These are phyloP conservation scores for Setophaga kirtlandii DNA, from an alignment of 2,113 vertebrate genomes.

Conservation along the genomic window DNA sequence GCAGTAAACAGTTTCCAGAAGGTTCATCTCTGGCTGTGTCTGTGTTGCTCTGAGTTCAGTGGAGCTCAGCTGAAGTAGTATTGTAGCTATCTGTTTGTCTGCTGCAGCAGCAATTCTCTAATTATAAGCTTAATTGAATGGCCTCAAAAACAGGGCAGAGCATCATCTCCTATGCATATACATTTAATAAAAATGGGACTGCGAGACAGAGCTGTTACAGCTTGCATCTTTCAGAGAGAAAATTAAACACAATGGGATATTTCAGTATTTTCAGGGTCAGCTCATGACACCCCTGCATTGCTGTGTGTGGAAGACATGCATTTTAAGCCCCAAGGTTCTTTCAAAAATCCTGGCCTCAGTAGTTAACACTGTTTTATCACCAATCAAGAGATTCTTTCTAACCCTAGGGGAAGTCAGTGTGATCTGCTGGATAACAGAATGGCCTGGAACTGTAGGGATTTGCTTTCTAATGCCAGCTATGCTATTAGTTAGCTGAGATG, in stretches of 20 bases:
- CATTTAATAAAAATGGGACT: slow-evolving; percentile 5
- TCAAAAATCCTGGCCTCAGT: neutral
- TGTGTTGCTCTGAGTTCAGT: neutral
- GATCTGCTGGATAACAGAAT: slow-evolving; percentile 1
- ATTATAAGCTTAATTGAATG: slow-evolving; percentile 52
- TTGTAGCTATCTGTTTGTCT: slow-evolving; percentile 25
- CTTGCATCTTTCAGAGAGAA: neutral
- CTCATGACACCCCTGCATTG: neutral
- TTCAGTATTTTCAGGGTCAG: neutral
- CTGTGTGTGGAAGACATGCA: neutral
- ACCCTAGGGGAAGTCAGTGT: neutral
- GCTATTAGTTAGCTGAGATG: slow-evolving; percentile 20
- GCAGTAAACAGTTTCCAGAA: neutral
- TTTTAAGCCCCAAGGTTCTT: neutral
- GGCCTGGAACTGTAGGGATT: neutral
- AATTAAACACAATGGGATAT: neutral
- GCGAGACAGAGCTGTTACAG: neutral
- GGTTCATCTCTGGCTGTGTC: neutral
- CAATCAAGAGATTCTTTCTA: neutral
- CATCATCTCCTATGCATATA: neutral
- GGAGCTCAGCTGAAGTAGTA: neutral
- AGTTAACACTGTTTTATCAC: neutral
- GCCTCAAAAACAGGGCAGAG: neutral
- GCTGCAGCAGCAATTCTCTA: slow-evolving; percentile 38
- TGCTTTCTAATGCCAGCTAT: slow-evolving; percentile 19